phyloP scores from a whole-genome alignment of 2,888 invertebrate genomes.

The Lypha dubia region DNA sequence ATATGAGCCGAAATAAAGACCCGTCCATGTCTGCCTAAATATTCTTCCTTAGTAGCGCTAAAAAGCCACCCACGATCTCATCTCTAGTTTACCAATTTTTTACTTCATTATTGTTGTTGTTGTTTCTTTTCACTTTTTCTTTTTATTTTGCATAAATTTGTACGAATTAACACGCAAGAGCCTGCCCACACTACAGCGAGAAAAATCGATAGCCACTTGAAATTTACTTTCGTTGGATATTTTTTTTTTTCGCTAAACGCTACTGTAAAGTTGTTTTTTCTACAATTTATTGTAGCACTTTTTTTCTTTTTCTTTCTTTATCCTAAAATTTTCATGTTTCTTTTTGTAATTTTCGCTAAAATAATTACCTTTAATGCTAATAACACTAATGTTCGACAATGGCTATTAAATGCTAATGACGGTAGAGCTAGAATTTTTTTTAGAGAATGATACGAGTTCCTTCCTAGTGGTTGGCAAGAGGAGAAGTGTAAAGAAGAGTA shows the following conservation, averaged over 20 bases:
- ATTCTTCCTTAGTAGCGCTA: too few relatives aligned
- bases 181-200: too few relatives aligned
- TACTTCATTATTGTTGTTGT: constrained; percentile 20
- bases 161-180: neutral
- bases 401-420: constrained; percentile 13
- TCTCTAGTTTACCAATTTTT: neutral
- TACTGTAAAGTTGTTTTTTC: neutral
- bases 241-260: neutral
- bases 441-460: neutral
- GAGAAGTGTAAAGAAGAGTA: neutral
- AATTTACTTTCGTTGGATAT: neutral
- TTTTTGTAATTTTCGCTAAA: constrained; percentile 7
- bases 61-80: neutral
- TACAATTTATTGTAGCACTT: neutral
- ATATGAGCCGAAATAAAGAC: too few relatives aligned
- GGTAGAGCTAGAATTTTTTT: neutral
- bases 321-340: neutral
- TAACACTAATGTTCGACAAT: constrained; percentile 19
- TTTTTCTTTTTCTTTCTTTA: neutral
- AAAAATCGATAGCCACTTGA: constrained; percentile 28
- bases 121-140: neutral
- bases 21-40: too few relatives aligned
- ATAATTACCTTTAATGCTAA: constrained; percentile 55
- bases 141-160: constrained; percentile 25
- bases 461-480: neutral